Percentiles rank a stretch among this genome's conserved stretches.
Conservation (phyloP, 2,113 vertebrate genomes). For the Ceuthmochares aereus region DNA sequence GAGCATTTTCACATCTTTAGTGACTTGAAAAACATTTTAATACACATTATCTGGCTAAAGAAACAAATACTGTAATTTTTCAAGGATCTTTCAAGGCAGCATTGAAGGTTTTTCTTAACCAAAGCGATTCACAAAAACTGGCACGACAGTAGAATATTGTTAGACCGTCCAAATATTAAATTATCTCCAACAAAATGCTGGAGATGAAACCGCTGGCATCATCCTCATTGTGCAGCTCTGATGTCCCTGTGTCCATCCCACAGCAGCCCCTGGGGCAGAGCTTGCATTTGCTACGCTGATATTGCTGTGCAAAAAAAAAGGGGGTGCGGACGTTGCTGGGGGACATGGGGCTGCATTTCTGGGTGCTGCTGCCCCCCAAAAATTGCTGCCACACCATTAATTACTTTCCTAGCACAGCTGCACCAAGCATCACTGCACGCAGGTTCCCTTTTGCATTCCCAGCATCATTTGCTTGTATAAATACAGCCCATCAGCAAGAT, state of each 20-base stretch:
- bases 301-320: background rate
- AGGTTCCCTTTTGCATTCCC: background rate
- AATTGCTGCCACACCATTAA: background rate
- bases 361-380: background rate
- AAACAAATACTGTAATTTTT: background rate
- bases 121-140: background rate
- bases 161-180: background rate
- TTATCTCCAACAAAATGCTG: background rate
- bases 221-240: background rate
- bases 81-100: background rate
- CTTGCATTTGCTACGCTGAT: background rate
- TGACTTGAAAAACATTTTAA: background rate
- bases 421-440: accelerated
- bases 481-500: slow-evolving; percentile 37
- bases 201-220: background rate
- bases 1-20: background rate
- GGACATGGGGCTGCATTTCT: accelerated
- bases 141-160: background rate
- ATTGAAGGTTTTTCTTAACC: background rate
- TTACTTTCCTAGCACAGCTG: background rate
- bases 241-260: accelerated
- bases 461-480: background rate
- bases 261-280: background rate
- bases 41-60: background rate
- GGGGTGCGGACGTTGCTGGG: background rate